Percentiles rank a stretch among this genome's conserved stretches.
These are phyloP conservation scores for Heliconius congener DNA, from an alignment of 1,140 invertebrate species.

Conservation along the genomic window DNA sequence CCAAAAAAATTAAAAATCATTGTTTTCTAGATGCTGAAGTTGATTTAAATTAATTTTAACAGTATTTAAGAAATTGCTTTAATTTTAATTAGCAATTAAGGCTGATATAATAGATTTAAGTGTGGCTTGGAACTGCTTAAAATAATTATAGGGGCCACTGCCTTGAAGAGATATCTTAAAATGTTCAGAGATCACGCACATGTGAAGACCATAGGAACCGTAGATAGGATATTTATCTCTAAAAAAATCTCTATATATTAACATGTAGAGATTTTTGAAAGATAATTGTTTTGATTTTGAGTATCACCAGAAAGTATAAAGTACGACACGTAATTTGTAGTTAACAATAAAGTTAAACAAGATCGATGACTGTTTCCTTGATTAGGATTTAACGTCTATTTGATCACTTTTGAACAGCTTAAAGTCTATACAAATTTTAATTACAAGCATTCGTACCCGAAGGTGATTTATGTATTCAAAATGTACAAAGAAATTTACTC, in stretches of 20 bases:
- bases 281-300: no score
- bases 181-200: conserved; percentile 45
- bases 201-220: conserved; percentile 25
- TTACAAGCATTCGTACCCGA: conserved; percentile 47
- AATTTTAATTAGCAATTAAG: conserved; percentile 43
- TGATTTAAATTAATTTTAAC: no score
- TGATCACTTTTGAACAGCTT: conserved; percentile 1
- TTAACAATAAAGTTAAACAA: no score
- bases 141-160: conserved; percentile 54
- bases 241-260: no score
- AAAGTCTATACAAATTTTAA: conserved; percentile 45
- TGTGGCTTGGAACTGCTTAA: conserved; percentile 49
- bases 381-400: background rate
- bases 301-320: no score
- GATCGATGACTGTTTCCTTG: background rate
- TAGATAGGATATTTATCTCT: conserved; percentile 28
- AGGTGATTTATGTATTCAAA: conserved; percentile 49
- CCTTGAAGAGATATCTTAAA: conserved; percentile 49
- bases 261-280: no score
- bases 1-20: no score
- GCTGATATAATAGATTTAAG: conserved; percentile 47
- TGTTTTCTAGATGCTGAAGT: no score
- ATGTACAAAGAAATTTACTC: conserved; percentile 42
- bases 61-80: background rate
- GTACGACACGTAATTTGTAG: no score